These are phyloP conservation scores for Sinhomidia bicolor DNA, from an alignment of 2,888 invertebrate species.

Conservation along the genomic window DNA sequence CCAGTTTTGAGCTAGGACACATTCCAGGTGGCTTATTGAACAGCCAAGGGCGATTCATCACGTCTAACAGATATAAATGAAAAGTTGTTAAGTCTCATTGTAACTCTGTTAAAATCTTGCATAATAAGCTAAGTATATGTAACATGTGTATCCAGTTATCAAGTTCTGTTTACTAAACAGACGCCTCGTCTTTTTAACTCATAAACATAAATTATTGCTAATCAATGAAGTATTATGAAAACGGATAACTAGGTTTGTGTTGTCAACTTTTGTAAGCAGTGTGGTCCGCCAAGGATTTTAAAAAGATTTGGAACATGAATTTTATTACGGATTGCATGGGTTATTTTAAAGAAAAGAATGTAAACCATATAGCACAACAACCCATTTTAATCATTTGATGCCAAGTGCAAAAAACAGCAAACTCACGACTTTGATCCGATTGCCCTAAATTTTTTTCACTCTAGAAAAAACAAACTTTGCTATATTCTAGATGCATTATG, in stretches of 20 bases:
- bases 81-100: too few relatives aligned
- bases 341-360: neutral
- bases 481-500: neutral
- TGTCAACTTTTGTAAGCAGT: neutral
- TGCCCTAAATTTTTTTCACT: slow-evolving; percentile 52
- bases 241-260: neutral
- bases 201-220: too few relatives aligned
- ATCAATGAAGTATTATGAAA: too few relatives aligned
- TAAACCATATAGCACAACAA: neutral
- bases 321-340: neutral
- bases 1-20: slow-evolving; percentile 70
- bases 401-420: slow-evolving; percentile 57
- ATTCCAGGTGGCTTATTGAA: slow-evolving; percentile 74
- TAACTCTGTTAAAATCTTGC: too few relatives aligned
- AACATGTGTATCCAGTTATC: too few relatives aligned
- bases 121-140: too few relatives aligned
- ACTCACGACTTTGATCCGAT: slow-evolving; percentile 47
- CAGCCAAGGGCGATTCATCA: slow-evolving; percentile 78
- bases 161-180: too few relatives aligned
- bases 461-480: slow-evolving; percentile 19
- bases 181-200: too few relatives aligned
- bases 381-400: slow-evolving; percentile 43
- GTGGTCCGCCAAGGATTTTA: neutral
- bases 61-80: slow-evolving; percentile 65
- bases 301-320: slow-evolving; percentile 2